Base-by-base conservation (phyloP, 2,888 invertebrate species). In the Drosophila cyrtoloma region DNA sequence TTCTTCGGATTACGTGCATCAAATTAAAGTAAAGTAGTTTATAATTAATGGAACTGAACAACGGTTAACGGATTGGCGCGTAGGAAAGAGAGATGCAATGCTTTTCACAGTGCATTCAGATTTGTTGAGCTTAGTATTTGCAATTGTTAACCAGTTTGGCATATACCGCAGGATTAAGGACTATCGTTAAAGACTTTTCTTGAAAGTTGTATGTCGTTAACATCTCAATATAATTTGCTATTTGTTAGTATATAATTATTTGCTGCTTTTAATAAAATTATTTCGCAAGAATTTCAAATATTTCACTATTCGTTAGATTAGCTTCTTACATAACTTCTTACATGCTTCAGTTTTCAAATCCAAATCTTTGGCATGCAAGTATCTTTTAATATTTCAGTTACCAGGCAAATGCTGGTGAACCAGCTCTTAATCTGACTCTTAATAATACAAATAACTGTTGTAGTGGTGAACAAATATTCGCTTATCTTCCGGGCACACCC, bases 401-500 rank as follows among this genome's bases (percentile, higher is more conserved):
- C 5, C 9, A 4, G 47, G 47, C 47, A 16, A 4, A 9, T 47
- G 26, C 16, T 16, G 2, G 47, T 26, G 9, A 47, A 39, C 14
- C 50, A 26, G 26, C 63, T 60, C 58, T 72, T 68, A 71, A 79
- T 47, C 47, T 26, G 9, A 26, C 16, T 47, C 26, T 47, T 47
- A 76, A 68, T 70, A 72, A 62, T 63, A 61, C 61, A 72, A 79
- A 81, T 71, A 72, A 66, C 59, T 76, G 74, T 56, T 64, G 64
- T 71, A 56, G 59, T 56, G 64, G 56, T 68, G 64, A 75, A 72
- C 69, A 79, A 75, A 79, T 72, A 70, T 60, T 28, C 66, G 75
- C 67, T 86, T 85, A 86, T 85, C 82, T 74, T 3, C 66, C 67
- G 51, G 63, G 82, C 75, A 71, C 47, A 47, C 22, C 22, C 57